Evolutionary conservation across 2,888 invertebrate genomes (phyloP), one percentile per base, ranked within the genome.

Genomic region (Chymomyza amoena): DNA sequence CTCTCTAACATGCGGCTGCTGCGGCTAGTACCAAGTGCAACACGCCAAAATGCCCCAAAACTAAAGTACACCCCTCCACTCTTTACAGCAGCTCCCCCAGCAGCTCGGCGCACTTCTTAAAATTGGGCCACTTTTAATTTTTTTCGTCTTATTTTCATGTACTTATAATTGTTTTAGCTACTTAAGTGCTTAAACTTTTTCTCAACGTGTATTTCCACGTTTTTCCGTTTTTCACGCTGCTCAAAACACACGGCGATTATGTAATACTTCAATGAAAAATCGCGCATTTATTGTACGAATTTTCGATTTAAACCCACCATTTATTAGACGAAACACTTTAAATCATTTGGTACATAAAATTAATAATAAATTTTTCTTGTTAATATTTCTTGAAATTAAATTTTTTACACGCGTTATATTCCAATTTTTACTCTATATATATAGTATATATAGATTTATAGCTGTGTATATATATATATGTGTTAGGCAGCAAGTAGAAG

Each of bases 201-300:
- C 73, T 73, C 72, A 74, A 84, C 84, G 84, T 88, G 87, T 73
- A 73, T 68, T 74, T 75, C 75, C 81, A 81, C 83, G 77, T 84
- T 80, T 78, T 79, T 72, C 60, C 83, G 77, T 84, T 80, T 78
- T 79, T 72, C 60, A n/a, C 32, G 61, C 56, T 57, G 61, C 61
- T 71, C 69, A 64, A 64, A 7, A 70, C 70, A 66, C 64, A 66
- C 66, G 64, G 61, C 59, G 75, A 77, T 80, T 80, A 80, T 80
- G 81, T 81, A 80, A 80, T 76, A 71, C 61, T 81, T 72, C 70
- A 66, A 6, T 50, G 52, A 64, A 56, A 59, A 64, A 72, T 65
- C 62, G 51, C 51, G 59, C 69, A 74, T 65, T 45, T 45, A 15
- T 50, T 62, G 18, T 62, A 25, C 6, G 57, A 57, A 39, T 60